Evolutionary conservation across 2,113 vertebrate genomes (phyloP).

Genomic region (Puffinus mauretanicus): DNA sequence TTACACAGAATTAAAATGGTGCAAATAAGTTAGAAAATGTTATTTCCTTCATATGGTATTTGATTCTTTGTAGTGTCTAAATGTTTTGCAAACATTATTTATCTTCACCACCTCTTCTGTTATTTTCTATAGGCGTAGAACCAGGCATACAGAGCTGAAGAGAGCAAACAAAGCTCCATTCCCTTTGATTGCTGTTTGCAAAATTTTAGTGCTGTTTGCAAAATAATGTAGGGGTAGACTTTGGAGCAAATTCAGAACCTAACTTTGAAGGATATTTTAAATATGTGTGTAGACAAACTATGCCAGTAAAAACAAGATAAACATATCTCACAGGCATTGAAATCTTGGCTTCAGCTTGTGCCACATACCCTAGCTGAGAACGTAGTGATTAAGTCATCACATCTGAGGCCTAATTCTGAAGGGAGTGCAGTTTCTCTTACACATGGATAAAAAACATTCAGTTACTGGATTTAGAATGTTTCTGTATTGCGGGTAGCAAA

Average conservation of each 20-base stretch:
- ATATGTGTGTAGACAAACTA: neutral
- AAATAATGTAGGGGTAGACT: neutral
- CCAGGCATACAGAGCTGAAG: neutral
- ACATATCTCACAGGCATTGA: neutral
- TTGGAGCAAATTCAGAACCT: neutral
- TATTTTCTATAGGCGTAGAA: neutral
- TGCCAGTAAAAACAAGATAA: conserved; percentile 33
- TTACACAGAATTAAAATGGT: neutral
- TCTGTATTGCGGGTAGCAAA: neutral
- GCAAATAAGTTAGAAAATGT: neutral
- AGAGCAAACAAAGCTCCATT: neutral
- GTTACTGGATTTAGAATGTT: neutral
- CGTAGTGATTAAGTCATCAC: conserved; percentile 9
- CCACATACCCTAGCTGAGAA: conserved; percentile 53
- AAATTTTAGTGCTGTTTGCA: neutral
- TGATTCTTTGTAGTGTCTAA: neutral
- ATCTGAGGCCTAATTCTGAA: conserved; percentile 6
- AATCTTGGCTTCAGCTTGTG: neutral
- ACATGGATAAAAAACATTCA: neutral
- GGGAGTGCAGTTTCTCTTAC: neutral
- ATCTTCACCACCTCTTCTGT: neutral
- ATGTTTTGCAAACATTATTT: neutral
- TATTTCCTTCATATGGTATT: neutral
- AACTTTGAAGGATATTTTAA: neutral
- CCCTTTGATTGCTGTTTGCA: neutral